Evolutionary conservation across 2,113 vertebrate species (phyloP).

Genomic region (Thunnus maccoyii): DNA sequence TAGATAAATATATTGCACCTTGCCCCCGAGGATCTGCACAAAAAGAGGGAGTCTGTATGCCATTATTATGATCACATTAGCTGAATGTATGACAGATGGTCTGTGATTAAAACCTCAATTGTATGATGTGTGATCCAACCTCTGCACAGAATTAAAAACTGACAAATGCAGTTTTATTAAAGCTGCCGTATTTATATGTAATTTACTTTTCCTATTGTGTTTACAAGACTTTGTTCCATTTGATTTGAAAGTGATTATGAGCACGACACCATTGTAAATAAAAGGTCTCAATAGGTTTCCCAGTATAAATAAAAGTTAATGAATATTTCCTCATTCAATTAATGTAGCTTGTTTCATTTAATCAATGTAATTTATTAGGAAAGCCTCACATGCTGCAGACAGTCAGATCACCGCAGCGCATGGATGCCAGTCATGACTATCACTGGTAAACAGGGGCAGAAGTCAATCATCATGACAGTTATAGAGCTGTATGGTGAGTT

Average conservation of each 20-base stretch:
- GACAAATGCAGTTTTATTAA: background rate
- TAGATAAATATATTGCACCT: slow-evolving; percentile 22
- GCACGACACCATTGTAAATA: background rate
- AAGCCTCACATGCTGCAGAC: background rate
- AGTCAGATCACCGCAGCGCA: background rate
- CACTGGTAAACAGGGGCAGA: slow-evolving; percentile 17
- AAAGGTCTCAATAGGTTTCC: background rate
- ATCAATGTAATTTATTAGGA: slow-evolving; percentile 19
- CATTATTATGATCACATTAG: slow-evolving; percentile 1
- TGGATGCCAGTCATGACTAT: slow-evolving; percentile 16
- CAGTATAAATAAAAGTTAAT: slow-evolving; percentile 33
- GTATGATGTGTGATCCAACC: slow-evolving; percentile 5
- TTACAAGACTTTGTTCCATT: background rate
- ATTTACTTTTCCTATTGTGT: background rate
- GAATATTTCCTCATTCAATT: slow-evolving; percentile 38
- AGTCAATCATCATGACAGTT: slow-evolving; percentile 6
- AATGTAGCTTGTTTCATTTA: slow-evolving; percentile 21
- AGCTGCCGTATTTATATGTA: background rate
- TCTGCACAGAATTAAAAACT: background rate
- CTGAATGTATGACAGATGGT: background rate
- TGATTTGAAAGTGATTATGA: background rate
- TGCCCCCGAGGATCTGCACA: background rate
- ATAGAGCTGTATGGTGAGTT: background rate
- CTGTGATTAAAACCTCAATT: background rate
- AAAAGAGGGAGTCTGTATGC: background rate